phyloP scores from a whole-genome alignment of 2,113 vertebrate species.

The Gymnogyps californianus region DNA sequence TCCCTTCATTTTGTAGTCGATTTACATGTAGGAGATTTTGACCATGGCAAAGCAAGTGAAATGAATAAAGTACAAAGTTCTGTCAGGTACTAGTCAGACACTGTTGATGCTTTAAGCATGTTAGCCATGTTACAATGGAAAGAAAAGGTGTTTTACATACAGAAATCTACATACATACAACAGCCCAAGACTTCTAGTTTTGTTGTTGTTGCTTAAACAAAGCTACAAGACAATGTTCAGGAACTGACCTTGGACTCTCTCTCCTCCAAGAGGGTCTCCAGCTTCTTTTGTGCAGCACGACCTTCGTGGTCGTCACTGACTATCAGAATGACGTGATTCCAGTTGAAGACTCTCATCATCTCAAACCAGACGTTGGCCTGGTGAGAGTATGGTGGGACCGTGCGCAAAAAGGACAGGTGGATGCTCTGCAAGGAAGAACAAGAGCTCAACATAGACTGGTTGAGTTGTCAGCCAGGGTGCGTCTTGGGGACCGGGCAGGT shows the following conservation, averaged over 20 bases:
- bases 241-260: slow-evolving; percentile 95
- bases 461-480: background rate
- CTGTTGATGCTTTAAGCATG: slow-evolving; percentile 89
- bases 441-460: background rate
- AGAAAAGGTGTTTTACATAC: slow-evolving; percentile 93
- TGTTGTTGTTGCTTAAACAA: slow-evolving; percentile 66
- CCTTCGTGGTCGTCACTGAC: slow-evolving; percentile 98
- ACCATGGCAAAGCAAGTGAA: slow-evolving; percentile 96
- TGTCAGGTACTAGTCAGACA: slow-evolving; percentile 95
- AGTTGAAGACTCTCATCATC: slow-evolving; percentile 97
- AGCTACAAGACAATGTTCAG: slow-evolving; percentile 32
- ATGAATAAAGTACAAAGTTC: slow-evolving; percentile 95
- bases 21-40: slow-evolving; percentile 92
- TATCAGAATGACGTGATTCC: slow-evolving; percentile 97
- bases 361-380: slow-evolving; percentile 99
- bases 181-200: slow-evolving; percentile 69
- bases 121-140: slow-evolving; percentile 94
- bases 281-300: slow-evolving; percentile 94
- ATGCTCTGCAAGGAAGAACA: slow-evolving; percentile 84
- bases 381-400: slow-evolving; percentile 95
- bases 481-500: background rate
- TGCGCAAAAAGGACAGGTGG: slow-evolving; percentile 95
- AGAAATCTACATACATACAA: slow-evolving; percentile 89
- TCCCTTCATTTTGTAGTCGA: slow-evolving; percentile 87
- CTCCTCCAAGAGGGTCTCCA: slow-evolving; percentile 97